phyloP scores from a whole-genome alignment of 2,113 vertebrate genomes.

The Pseudopipra pipra region DNA sequence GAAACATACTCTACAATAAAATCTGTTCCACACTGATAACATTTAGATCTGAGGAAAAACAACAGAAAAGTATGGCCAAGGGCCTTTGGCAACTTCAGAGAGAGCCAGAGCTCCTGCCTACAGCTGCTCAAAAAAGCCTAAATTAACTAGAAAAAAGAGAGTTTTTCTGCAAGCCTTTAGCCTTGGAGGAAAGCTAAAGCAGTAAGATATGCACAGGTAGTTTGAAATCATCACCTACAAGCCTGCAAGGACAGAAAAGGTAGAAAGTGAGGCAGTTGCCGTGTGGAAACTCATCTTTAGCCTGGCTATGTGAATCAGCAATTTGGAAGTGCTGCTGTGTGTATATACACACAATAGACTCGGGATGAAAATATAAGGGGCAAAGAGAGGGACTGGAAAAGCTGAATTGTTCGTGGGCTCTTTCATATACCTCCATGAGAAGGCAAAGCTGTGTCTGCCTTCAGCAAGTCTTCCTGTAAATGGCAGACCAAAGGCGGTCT shows the following conservation, averaged over 20 bases:
- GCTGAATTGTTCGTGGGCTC: neutral
- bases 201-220: neutral
- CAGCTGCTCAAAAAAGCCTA: neutral
- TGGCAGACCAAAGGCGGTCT: neutral
- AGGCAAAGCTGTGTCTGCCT: neutral
- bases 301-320: neutral
- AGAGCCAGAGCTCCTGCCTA: neutral
- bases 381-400: neutral
- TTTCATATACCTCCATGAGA: rapidly evolving
- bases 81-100: constrained; percentile 6
- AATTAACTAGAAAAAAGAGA: neutral
- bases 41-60: constrained; percentile 30
- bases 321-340: neutral
- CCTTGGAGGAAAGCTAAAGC: neutral
- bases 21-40: constrained; percentile 50
- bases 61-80: constrained; percentile 16
- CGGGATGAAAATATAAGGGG: neutral
- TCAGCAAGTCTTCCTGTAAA: neutral
- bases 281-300: neutral
- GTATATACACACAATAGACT: neutral
- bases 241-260: neutral
- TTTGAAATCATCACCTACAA: neutral
- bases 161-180: neutral
- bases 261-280: neutral
- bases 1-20: constrained; percentile 30